Evolutionary conservation across 2,113 vertebrate genomes (phyloP).

Genomic region (Apteryx mantelli): DNA sequence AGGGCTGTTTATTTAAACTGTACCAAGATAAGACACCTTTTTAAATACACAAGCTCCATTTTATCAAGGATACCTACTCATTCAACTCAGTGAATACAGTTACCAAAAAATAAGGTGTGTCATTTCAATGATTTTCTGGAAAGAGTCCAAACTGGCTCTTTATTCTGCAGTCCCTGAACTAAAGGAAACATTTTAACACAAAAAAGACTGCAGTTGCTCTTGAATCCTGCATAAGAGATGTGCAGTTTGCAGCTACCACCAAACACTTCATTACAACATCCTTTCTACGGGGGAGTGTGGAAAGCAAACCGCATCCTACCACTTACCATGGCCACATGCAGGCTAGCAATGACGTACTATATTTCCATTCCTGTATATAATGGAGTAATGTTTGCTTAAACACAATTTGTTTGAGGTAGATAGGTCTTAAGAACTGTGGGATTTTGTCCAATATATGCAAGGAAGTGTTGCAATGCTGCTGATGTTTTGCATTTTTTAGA

Average conservation of each 20-base stretch:
- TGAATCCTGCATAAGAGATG: background rate
- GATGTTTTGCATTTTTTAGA: background rate
- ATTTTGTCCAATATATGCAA: background rate
- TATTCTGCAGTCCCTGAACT: background rate
- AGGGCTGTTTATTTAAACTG: background rate
- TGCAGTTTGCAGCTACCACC: background rate
- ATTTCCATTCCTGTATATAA: background rate
- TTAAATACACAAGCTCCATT: background rate
- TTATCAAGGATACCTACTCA: background rate
- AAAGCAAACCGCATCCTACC: background rate
- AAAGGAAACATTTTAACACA: background rate
- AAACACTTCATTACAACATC: background rate
- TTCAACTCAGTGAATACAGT: background rate
- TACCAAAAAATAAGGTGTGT: background rate
- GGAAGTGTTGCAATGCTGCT: background rate
- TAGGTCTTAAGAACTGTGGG: background rate
- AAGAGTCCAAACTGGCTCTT: background rate
- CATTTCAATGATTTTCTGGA: constrained; percentile 26
- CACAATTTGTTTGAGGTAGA: background rate
- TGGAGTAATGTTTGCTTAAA: background rate
- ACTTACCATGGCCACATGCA: fast-evolving
- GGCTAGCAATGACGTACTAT: background rate
- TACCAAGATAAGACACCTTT: background rate
- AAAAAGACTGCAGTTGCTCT: background rate
- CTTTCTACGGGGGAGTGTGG: background rate